A percentile compares a stretch with the other conserved stretches of the same genome.
phyloP scores from a whole-genome alignment of 2,113 vertebrate genomes.

The Prionailurus viverrinus region DNA sequence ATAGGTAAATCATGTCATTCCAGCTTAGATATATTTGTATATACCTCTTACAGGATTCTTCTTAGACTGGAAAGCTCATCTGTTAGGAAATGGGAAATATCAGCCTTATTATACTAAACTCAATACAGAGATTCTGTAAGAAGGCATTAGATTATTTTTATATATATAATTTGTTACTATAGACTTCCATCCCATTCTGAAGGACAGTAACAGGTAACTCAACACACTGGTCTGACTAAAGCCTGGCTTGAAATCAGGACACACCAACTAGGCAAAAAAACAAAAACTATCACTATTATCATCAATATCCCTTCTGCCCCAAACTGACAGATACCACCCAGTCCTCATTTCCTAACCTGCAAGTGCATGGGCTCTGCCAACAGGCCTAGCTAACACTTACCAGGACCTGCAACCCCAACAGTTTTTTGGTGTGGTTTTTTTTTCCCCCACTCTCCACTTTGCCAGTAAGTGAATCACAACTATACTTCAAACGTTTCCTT shows the following conservation, averaged over 20 bases:
- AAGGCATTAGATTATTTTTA: too few species aligned
- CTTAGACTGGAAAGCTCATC: background rate
- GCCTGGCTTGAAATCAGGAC: background rate
- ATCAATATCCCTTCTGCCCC: background rate
- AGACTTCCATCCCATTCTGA: background rate
- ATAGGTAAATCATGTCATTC: background rate
- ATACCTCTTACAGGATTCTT: background rate
- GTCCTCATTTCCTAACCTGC: background rate
- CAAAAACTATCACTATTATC: background rate
- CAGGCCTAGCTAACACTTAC: too few species aligned
- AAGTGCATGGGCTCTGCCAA: background rate
- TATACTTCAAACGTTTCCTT: background rate
- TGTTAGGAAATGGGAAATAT: background rate
- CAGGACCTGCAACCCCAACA: background rate
- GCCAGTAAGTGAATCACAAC: background rate
- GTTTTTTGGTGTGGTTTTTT: background rate
- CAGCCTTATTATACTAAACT: background rate
- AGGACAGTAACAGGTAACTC: background rate
- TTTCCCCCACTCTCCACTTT: background rate
- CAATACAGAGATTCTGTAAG: background rate
- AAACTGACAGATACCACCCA: background rate
- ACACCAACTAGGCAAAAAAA: background rate
- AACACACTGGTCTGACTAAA: background rate
- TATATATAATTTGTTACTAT: background rate
- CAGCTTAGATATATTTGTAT: background rate